Conservation (phyloP, 2,113 vertebrate species). For the Aix galericulata region DNA sequence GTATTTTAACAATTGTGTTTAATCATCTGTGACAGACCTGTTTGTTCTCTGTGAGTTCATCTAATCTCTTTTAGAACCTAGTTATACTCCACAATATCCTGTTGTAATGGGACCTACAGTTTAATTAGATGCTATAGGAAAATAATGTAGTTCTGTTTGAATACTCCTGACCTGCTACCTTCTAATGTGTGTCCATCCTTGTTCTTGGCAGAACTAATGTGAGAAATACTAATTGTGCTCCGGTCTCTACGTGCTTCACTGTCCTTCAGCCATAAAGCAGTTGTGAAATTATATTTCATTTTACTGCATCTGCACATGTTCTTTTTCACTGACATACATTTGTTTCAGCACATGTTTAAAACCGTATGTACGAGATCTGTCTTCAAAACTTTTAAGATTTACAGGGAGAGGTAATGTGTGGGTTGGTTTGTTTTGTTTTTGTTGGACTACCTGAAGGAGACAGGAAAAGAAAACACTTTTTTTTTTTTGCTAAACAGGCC, state of each 20-base stretch:
- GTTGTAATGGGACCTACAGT: neutral
- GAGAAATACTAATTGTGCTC: neutral
- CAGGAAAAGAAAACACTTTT: neutral
- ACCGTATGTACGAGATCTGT: neutral
- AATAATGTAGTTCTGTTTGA: constrained; percentile 3
- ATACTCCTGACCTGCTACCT: neutral
- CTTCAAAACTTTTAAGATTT: neutral
- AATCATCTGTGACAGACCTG: neutral
- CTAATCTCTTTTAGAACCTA: neutral
- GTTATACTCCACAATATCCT: constrained; percentile 16
- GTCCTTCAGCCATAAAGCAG: neutral
- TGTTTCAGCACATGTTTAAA: neutral
- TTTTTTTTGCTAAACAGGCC: neutral
- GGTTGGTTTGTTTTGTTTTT: neutral
- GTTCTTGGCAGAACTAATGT: neutral
- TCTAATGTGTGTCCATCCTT: neutral
- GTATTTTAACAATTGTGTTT: neutral
- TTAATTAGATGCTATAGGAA: neutral
- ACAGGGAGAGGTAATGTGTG: neutral
- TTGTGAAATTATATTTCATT: neutral
- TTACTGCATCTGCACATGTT: accelerated
- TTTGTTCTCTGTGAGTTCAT: neutral
- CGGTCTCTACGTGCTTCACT: neutral
- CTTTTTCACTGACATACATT: neutral
- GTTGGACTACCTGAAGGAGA: neutral